Base-by-base conservation (phyloP, 2,113 vertebrate species). In the Dasyurus viverrinus region DNA sequence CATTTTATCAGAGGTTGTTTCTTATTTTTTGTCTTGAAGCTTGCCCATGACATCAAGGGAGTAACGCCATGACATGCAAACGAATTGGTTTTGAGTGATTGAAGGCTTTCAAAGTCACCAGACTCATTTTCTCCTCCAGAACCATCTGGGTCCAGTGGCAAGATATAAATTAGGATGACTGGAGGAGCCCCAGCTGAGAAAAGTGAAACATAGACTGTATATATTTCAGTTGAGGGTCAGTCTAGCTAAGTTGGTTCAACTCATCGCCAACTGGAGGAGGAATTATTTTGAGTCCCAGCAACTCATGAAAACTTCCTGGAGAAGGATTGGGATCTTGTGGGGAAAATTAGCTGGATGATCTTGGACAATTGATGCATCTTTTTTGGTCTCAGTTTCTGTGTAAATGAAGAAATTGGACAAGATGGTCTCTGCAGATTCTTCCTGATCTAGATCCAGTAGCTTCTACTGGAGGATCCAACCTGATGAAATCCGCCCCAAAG, bases 291-390 rank as follows among this genome's bases (percentile, higher is more conserved):
- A 42, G 16, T 6, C 16, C 4, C 16, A 84, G 68, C 4, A 84
- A 84, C n/a, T 84, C 5, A 84, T 42, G n/a, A 84, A 23, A 42
- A 42, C 68, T 84, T 42, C 16, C 22, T 84, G 16, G 16, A 84
- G 68, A 42, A 84, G 36, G 12, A 14, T 19, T 42, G n/a, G 6
- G 19, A 23, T 84, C 19, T 42, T 1, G 36, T 84, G n/a, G n/a
- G 68, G 16, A 19, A 84, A 84, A 84, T n/a, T n/a, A 42, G 6
- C 24, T 90, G 27, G 53, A 9, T 52, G 53, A 93, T 57, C 30
- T 91, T 92, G 50, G 60, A 6, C 84, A 96, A 92, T 26, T 95
- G 53, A 92, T 4, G 52, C 68, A 30, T 36, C 14, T 92, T 30
- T 4, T 89, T 9, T 19, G 95, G 27, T 7, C 26, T 84, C 25